Conservation (phyloP, 2,888 invertebrate genomes). For the Mythimna vitellina region DNA sequence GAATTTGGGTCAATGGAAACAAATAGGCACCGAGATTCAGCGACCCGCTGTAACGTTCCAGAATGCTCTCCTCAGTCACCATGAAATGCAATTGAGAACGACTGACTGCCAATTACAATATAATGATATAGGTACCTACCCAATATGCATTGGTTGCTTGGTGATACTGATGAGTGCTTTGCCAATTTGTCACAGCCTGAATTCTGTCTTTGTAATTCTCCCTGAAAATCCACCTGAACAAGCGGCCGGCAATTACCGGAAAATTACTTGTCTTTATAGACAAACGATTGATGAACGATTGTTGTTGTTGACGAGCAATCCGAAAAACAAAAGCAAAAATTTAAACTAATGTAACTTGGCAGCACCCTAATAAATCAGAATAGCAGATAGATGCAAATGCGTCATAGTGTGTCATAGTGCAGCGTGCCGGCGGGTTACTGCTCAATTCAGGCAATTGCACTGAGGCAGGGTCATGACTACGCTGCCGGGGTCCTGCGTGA, state of each 20-base stretch:
- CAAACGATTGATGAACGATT: too few relatives aligned
- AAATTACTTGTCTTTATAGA: background rate
- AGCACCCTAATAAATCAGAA: background rate
- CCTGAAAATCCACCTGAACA: too few relatives aligned
- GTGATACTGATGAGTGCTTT: background rate
- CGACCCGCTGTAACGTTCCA: constrained; percentile 58
- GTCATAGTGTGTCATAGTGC: constrained; percentile 24
- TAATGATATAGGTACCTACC: background rate
- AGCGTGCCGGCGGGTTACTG: background rate
- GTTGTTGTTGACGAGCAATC: too few relatives aligned
- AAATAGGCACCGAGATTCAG: constrained; percentile 67
- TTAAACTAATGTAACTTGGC: background rate
- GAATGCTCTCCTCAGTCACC: constrained; percentile 45
- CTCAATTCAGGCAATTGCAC: constrained; percentile 56
- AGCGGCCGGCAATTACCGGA: background rate
- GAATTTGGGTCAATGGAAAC: constrained; percentile 71
- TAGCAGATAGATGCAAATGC: constrained; percentile 1
- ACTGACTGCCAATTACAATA: constrained; percentile 7
- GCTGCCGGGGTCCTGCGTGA: constrained; percentile 28
- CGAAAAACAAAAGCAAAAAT: too few relatives aligned
- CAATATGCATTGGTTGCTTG: constrained; percentile 14
- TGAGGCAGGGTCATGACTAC: constrained; percentile 41
- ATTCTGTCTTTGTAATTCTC: too few relatives aligned
- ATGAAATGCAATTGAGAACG: constrained; percentile 12
- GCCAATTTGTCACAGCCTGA: too few relatives aligned